A percentile compares a stretch with the other conserved stretches of the same genome.
Evolutionary conservation across 2,888 invertebrate genomes (phyloP).

Genomic region (Heteropelma amictum): DNA sequence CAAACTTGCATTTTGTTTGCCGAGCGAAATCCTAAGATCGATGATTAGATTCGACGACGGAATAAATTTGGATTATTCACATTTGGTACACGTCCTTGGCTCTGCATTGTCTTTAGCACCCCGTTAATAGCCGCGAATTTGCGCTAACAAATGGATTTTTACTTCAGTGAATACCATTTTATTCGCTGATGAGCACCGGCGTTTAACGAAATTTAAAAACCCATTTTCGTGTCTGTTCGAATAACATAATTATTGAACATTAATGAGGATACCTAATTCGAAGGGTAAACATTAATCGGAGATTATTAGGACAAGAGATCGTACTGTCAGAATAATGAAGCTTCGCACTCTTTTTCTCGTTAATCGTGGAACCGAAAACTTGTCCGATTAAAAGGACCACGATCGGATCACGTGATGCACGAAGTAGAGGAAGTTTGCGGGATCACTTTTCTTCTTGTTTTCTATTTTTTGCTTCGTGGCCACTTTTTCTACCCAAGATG

Average conservation of each 20-base stretch:
- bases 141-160: too few species aligned
- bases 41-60: constrained; percentile 22
- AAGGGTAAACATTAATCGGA: not conserved
- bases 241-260: too few species aligned
- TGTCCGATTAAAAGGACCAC: not conserved
- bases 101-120: constrained; percentile 2
- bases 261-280: too few species aligned
- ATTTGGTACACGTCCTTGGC: not conserved
- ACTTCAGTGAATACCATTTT: too few species aligned
- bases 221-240: too few species aligned
- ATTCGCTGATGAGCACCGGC: too few species aligned
- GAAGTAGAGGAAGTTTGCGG: constrained; percentile 15
- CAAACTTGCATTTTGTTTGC: constrained; percentile 16
- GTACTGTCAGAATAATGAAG: constrained; percentile 2
- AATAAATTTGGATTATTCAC: constrained; percentile 32
- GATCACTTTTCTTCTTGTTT: constrained; percentile 16
- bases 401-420: not conserved
- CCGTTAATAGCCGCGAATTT: not conserved
- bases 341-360: constrained; percentile 10
- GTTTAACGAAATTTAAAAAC: too few species aligned
- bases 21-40: not conserved
- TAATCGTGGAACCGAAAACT: constrained; percentile 42
- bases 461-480: constrained; percentile 20
- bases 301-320: not conserved
- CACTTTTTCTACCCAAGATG: constrained; percentile 54